These are phyloP conservation scores for Belonocnema kinseyi DNA, from an alignment of 1,140 invertebrate species.

Conservation along the genomic window DNA sequence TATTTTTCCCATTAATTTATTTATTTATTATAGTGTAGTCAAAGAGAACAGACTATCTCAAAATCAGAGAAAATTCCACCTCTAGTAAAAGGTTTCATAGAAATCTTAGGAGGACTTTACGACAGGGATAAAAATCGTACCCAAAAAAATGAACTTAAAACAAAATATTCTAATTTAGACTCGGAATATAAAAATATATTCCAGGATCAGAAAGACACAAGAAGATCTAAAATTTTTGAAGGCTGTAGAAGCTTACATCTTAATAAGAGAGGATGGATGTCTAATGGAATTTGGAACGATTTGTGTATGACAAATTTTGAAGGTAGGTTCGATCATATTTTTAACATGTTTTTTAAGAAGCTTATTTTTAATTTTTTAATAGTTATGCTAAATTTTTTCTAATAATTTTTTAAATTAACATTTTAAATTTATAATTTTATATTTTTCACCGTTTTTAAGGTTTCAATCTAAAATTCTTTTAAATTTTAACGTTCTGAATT, in stretches of 20 bases:
- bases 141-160: conserved; percentile 20
- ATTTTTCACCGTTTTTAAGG: too few species aligned
- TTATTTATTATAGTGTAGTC: conserved; percentile 37
- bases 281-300: conserved; percentile 67
- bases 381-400: too few species aligned
- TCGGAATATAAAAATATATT: conserved; percentile 41
- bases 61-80: conserved; percentile 27
- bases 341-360: too few species aligned
- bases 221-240: conserved; percentile 33
- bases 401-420: conserved; percentile 37
- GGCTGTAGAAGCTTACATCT: conserved; percentile 2
- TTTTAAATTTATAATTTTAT: conserved; percentile 3
- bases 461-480: too few species aligned
- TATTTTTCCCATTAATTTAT: neutral
- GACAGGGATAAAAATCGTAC: neutral
- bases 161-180: conserved; percentile 33
- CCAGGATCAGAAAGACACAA: conserved; percentile 14
- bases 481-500: too few species aligned
- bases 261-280: conserved; percentile 53
- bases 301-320: conserved; percentile 51
- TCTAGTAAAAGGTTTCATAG: conserved; percentile 24
- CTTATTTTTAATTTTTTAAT: conserved; percentile 16
- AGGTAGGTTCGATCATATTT: conserved; percentile 46
- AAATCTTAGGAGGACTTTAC: conserved; percentile 5
- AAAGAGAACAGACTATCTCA: neutral